Percentiles rank a stretch among this genome's conserved stretches.
phyloP scores from a whole-genome alignment of 2,113 vertebrate genomes.

The Lepisosteus osseus region DNA sequence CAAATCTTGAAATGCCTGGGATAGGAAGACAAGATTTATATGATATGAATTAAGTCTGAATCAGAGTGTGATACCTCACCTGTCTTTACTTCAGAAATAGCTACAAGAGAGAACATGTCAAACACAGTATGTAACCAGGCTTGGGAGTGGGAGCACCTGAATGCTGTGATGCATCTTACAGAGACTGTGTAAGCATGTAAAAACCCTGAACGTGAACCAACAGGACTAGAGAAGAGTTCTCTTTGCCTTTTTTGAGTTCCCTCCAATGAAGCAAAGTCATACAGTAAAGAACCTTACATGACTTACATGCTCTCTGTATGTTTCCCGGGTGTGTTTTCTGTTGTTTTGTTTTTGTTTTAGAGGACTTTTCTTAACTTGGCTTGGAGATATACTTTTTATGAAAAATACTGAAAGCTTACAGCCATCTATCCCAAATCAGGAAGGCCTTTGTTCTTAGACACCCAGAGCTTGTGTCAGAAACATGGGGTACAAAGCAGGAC shows the following conservation, averaged over 20 bases:
- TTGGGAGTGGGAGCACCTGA: background rate
- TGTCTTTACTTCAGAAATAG: constrained; percentile 8
- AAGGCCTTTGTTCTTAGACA: too few species aligned
- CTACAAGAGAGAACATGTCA: background rate
- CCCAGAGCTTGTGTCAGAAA: too few species aligned
- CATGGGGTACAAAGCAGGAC: too few species aligned
- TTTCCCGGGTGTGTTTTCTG: too few species aligned
- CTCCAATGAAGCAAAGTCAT: background rate
- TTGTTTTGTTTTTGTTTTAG: too few species aligned
- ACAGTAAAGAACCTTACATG: too few species aligned
- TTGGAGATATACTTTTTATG: too few species aligned
- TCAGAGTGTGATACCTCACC: constrained; percentile 16
- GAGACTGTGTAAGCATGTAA: background rate
- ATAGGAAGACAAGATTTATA: constrained; percentile 9
- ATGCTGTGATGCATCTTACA: background rate
- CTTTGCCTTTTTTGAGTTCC: background rate
- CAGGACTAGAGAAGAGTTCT: background rate
- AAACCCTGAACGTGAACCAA: background rate
- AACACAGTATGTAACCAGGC: background rate
- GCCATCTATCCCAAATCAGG: too few species aligned
- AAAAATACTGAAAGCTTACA: too few species aligned
- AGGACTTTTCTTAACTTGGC: too few species aligned
- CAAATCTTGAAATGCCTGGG: background rate
- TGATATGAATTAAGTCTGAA: background rate
- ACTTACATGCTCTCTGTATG: too few species aligned